A percentile compares a stretch with the other conserved stretches of the same genome.
Conservation (phyloP, 2,113 vertebrate genomes). For the Tupaia tana region DNA sequence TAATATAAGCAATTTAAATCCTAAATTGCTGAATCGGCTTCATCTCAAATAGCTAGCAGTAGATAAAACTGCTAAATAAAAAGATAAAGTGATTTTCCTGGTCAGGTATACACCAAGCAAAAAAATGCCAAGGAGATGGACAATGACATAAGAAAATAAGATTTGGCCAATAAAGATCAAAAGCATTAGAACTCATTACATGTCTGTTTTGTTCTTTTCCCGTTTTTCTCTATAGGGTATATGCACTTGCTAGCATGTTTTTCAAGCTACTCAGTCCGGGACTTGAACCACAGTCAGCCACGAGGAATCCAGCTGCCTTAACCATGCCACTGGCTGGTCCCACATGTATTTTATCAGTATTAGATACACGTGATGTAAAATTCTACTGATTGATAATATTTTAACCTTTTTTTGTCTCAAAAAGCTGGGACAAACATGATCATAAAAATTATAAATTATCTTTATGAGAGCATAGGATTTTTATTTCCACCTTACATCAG, state of each 20-base stretch:
- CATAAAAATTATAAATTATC: background rate
- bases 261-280: too few species aligned
- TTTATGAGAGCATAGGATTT: background rate
- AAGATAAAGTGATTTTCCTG: conserved; percentile 46
- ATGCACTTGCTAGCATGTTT: too few species aligned
- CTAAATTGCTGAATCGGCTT: background rate
- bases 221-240: too few species aligned
- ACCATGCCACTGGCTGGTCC: background rate
- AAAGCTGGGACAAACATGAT: background rate
- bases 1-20: conserved; percentile 40
- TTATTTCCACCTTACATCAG: background rate
- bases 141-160: background rate
- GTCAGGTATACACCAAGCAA: background rate
- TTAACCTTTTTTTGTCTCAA: conserved; percentile 29
- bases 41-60: background rate
- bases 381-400: conserved; percentile 13
- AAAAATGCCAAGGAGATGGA: background rate
- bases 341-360: background rate
- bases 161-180: conserved; percentile 13
- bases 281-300: too few species aligned
- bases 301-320: too few species aligned
- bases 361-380: background rate
- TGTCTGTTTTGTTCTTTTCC: too few species aligned
- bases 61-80: conserved; percentile 13
- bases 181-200: background rate